Evolutionary conservation across 2,797 vertebrate genomes (phyloP).

Genomic region (Muraenolepis orangiensis): DNA sequence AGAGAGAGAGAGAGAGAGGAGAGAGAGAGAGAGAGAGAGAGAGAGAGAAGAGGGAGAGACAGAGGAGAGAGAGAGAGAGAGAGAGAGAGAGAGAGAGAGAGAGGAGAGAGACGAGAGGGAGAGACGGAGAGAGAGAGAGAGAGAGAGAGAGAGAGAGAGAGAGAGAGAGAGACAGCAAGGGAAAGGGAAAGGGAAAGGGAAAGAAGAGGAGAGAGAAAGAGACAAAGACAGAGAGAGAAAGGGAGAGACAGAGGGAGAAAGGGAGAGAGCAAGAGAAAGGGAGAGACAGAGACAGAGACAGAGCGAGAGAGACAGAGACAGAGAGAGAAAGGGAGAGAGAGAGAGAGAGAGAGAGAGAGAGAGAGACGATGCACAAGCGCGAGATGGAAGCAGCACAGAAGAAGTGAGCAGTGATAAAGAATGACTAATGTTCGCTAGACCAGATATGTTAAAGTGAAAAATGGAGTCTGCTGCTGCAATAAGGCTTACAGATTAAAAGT

Average conservation of each 20-base stretch:
- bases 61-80: not conserved
- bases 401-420: too few species aligned
- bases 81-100: constrained; percentile 31
- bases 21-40: constrained; percentile 26
- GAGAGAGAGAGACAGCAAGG: not conserved
- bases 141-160: constrained; percentile 30
- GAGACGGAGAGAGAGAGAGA: not conserved
- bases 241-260: constrained; percentile 1
- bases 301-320: constrained; percentile 21
- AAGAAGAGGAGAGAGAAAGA: constrained; percentile 27
- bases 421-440: too few species aligned
- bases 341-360: constrained; percentile 3
- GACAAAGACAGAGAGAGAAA: constrained; percentile 15
- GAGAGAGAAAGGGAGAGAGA: constrained; percentile 14
- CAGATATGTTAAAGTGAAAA: too few species aligned
- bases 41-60: constrained; percentile 19
- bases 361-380: too few species aligned
- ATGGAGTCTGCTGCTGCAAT: too few species aligned
- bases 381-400: too few species aligned
- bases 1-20: not conserved
- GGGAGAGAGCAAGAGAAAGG: constrained; percentile 29
- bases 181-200: constrained; percentile 6
- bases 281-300: too few species aligned
- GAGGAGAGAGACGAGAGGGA: too few species aligned
- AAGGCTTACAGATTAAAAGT: too few species aligned